Conservation (phyloP, 2,113 vertebrate genomes). For the Elephas maximus region DNA sequence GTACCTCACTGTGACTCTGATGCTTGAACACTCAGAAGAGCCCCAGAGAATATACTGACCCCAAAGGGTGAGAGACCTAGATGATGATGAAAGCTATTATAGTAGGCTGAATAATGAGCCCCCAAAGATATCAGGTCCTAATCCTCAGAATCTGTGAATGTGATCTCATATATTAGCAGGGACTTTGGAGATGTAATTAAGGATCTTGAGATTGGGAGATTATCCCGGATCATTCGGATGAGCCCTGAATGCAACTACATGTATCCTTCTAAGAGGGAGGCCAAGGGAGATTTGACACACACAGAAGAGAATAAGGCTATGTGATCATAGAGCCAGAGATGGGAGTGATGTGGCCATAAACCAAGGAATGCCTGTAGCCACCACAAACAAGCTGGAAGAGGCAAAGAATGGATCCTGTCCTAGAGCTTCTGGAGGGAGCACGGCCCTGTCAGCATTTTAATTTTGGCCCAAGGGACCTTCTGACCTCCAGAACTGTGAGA, state of each 20-base stretch:
- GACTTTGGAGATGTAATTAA: not conserved
- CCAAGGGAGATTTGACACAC: not conserved
- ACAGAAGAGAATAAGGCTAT: not conserved
- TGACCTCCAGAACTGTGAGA: too few species aligned
- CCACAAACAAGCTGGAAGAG: not conserved
- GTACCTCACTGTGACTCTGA: not conserved
- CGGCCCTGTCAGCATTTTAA: too few species aligned
- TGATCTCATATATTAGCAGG: not conserved
- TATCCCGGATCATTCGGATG: not conserved
- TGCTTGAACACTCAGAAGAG: not conserved
- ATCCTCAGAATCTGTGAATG: not conserved
- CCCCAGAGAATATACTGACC: not conserved
- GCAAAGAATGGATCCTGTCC: too few species aligned
- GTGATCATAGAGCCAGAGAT: not conserved
- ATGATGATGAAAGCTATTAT: not conserved
- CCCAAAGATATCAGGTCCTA: not conserved
- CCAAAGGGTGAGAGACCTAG: not conserved
- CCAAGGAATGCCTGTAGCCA: not conserved
- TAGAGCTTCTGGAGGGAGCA: too few species aligned
- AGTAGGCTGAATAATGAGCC: not conserved
- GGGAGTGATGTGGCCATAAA: not conserved
- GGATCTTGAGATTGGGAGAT: not conserved
- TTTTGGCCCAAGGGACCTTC: too few species aligned
- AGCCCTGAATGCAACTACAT: not conserved
- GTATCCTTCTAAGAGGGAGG: not conserved